A percentile compares a stretch with the other conserved stretches of the same genome.
These are phyloP conservation scores for Microtus richardsoni DNA, from an alignment of 2,113 vertebrate genomes.

Conservation along the genomic window DNA sequence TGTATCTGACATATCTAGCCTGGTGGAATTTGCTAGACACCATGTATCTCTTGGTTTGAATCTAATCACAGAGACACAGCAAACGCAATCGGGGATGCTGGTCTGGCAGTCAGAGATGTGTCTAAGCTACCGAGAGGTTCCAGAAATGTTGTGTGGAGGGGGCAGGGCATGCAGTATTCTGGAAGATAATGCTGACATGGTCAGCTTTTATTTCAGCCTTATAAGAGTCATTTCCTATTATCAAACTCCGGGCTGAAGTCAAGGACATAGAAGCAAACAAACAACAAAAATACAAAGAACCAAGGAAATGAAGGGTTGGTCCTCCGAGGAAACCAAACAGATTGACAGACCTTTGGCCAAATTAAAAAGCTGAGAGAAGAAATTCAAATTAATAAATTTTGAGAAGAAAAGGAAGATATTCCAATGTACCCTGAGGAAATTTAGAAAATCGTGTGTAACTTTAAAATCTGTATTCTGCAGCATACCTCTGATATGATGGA, in stretches of 20 bases:
- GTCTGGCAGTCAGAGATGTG: conserved; percentile 88
- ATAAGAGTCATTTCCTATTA: background rate
- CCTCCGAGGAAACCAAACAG: background rate
- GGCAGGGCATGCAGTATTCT: background rate
- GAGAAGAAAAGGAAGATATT: background rate
- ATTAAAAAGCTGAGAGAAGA: background rate
- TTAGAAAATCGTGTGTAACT: background rate
- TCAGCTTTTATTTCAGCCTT: background rate
- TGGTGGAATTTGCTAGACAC: conserved; percentile 92
- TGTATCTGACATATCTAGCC: conserved; percentile 94
- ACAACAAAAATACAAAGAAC: background rate
- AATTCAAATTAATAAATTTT: background rate
- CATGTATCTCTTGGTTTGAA: conserved; percentile 89
- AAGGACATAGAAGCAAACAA: background rate
- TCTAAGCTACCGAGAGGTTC: background rate
- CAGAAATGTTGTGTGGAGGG: background rate
- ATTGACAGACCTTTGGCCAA: background rate
- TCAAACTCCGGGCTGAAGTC: background rate
- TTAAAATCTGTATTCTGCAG: background rate
- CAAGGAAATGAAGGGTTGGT: background rate
- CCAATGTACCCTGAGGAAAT: background rate
- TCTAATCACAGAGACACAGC: conserved; percentile 96
- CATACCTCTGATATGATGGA: background rate
- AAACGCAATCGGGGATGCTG: conserved; percentile 92
- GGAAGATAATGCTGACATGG: background rate